Conservation (phyloP, 2,113 vertebrate species). For the Hippocampus zosterae region DNA sequence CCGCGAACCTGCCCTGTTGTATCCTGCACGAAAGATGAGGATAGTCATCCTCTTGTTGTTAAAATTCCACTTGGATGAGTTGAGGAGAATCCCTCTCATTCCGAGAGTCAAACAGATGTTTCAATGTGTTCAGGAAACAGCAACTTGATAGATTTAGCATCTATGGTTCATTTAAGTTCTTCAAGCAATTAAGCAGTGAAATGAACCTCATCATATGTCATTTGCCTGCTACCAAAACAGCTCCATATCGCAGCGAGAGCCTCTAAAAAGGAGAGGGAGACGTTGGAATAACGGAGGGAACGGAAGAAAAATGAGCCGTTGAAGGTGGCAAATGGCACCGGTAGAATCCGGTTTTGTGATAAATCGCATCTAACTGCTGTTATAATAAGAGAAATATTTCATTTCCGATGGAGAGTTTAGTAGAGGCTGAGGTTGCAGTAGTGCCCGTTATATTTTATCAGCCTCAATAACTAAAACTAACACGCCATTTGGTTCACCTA, state of each 20-base stretch:
- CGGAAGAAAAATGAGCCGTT: background rate
- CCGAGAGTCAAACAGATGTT: conserved; percentile 2
- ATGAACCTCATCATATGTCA: conserved; percentile 54
- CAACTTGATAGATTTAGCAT: conserved; percentile 9
- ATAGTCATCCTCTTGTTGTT: background rate
- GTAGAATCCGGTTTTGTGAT: conserved; percentile 28
- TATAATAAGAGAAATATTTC: conserved; percentile 39
- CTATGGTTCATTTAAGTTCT: conserved; percentile 38
- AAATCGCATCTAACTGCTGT: conserved; percentile 29
- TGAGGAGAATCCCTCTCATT: background rate
- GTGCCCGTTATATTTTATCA: conserved; percentile 47
- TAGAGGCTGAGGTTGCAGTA: conserved; percentile 1
- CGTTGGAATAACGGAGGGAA: background rate
- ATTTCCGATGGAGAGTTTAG: conserved; percentile 49
- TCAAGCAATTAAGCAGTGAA: conserved; percentile 40
- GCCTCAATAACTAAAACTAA: conserved; percentile 44
- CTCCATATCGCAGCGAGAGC: conserved; percentile 38
- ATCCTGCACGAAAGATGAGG: no score
- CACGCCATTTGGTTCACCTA: conserved; percentile 4
- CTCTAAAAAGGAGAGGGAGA: conserved; percentile 5
- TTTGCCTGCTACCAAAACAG: conserved; percentile 39
- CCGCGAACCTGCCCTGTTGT: no score
- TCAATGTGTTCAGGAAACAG: conserved; percentile 13
- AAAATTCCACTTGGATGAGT: conserved; percentile 13
- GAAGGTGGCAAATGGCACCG: conserved; percentile 15